Percentiles rank a stretch among this genome's conserved stretches.
phyloP scores from a whole-genome alignment of 1,140 invertebrate species.

The Ceratitis capitata region DNA sequence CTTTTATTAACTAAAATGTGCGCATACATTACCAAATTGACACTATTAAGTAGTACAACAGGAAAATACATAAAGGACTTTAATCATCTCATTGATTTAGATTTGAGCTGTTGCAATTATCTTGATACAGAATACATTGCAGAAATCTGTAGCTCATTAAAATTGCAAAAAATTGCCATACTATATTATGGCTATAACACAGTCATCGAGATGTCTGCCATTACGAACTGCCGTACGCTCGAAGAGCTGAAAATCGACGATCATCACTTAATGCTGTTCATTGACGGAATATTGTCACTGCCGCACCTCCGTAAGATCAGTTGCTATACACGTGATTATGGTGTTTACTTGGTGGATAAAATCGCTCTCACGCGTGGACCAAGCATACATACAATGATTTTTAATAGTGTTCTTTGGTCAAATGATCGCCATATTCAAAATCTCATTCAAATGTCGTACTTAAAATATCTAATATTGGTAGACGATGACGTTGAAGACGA shows the following conservation, averaged over 20 bases:
- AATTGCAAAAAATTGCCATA: conserved; percentile 49
- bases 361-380: conserved; percentile 11
- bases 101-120: conserved; percentile 50
- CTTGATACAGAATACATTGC: conserved; percentile 45
- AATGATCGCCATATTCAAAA: conserved; percentile 37
- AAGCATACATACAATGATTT: conserved; percentile 46
- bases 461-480: conserved; percentile 45
- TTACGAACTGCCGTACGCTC: conserved; percentile 43
- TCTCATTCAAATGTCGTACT: conserved; percentile 45
- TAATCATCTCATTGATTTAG: conserved; percentile 45
- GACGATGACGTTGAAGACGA: conserved; percentile 51
- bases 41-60: conserved; percentile 43
- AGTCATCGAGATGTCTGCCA: conserved; percentile 31
- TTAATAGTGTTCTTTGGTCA: conserved; percentile 51
- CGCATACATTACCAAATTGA: conserved; percentile 27
- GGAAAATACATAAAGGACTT: conserved; percentile 47
- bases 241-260: conserved; percentile 52
- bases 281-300: conserved; percentile 45
- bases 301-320: conserved; percentile 43
- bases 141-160: conserved; percentile 44
- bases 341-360: conserved; percentile 41
- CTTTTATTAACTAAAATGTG: not conserved
- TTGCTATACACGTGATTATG: conserved; percentile 52
- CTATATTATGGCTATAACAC: conserved; percentile 51
- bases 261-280: conserved; percentile 48